Percentiles rank a stretch among this genome's conserved stretches.
phyloP scores from a whole-genome alignment of 2,797 vertebrate genomes.

The Sparidentex hasta region DNA sequence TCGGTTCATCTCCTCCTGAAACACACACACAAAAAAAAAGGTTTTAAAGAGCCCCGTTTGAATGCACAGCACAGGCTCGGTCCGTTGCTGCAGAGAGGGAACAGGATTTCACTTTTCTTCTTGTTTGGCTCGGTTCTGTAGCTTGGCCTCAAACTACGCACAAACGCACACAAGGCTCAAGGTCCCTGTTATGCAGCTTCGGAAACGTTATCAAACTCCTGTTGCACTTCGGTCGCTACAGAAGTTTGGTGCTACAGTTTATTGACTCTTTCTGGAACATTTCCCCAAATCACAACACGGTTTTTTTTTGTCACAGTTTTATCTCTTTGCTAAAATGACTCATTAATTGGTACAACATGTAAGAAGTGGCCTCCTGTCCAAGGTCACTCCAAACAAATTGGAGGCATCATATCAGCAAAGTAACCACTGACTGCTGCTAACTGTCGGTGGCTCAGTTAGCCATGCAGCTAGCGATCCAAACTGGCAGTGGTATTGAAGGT shows the following conservation, averaged over 20 bases:
- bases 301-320: background rate
- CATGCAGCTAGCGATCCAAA: too few species aligned
- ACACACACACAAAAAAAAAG: slow-evolving; percentile 64
- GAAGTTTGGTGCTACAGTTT: slow-evolving; percentile 47
- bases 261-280: slow-evolving; percentile 13
- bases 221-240: slow-evolving; percentile 45
- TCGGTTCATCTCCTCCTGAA: slow-evolving; percentile 98
- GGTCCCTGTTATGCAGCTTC: slow-evolving; percentile 58
- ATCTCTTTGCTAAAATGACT: too few species aligned
- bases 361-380: too few species aligned
- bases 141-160: slow-evolving; percentile 43
- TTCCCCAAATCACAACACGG: background rate
- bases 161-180: slow-evolving; percentile 53
- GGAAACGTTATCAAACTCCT: slow-evolving; percentile 38
- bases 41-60: slow-evolving; percentile 44
- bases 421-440: too few species aligned
- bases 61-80: slow-evolving; percentile 49
- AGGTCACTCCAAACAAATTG: too few species aligned
- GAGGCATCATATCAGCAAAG: too few species aligned
- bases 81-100: slow-evolving; percentile 26
- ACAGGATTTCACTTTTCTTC: slow-evolving; percentile 65
- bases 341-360: too few species aligned
- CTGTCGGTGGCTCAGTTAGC: too few species aligned
- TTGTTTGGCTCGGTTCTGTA: slow-evolving; percentile 57
- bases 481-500: too few species aligned